Evolutionary conservation across 2,113 vertebrate genomes (phyloP).

Genomic region (Ageneiosus marmoratus): DNA sequence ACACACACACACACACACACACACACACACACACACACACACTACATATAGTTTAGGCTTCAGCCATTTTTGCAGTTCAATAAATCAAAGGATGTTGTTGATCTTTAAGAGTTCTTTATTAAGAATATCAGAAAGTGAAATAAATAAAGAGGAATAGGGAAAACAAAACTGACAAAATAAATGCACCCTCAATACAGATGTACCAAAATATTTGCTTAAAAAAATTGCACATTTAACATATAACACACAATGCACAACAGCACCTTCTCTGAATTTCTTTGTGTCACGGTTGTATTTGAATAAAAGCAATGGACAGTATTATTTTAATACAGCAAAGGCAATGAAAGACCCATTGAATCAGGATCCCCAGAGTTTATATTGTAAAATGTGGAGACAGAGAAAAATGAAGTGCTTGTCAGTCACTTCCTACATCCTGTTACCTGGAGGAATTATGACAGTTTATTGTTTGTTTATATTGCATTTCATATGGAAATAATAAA

Average conservation of each 20-base stretch:
- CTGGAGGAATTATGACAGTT: background rate
- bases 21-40: too few species aligned
- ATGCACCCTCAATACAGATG: conserved; percentile 14
- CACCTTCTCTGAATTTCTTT: conserved; percentile 19
- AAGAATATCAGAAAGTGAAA: background rate
- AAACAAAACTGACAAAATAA: background rate
- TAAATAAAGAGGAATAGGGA: conserved; percentile 2
- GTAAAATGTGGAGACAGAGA: background rate
- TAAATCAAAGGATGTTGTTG: background rate
- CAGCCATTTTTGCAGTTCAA: background rate
- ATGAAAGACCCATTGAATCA: background rate
- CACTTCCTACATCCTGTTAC: background rate
- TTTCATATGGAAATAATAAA: background rate
- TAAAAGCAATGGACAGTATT: background rate
- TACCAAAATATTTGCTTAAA: conserved; percentile 6
- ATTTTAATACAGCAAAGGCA: conserved; percentile 9
- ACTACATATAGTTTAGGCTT: background rate
- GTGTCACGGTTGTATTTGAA: background rate
- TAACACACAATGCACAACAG: conserved; percentile 8
- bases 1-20: too few species aligned
- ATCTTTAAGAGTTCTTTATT: conserved; percentile 9
- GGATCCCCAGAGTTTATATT: background rate
- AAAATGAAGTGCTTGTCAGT: background rate
- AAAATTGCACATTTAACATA: conserved; percentile 5
- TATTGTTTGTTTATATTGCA: background rate